phyloP scores from a whole-genome alignment of 2,113 vertebrate species.

The Ceratotherium simum region DNA sequence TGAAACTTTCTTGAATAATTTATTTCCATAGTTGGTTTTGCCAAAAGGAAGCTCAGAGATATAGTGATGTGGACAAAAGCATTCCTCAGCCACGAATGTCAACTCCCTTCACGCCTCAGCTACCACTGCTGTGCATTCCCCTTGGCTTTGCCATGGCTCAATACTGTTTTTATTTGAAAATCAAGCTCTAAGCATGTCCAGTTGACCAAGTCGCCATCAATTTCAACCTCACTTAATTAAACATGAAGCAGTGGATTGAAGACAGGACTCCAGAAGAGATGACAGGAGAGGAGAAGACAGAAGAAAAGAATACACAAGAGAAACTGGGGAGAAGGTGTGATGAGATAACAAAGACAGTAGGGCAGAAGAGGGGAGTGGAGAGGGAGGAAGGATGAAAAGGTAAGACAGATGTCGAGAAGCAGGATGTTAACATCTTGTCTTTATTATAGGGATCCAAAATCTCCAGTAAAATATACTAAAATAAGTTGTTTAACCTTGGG shows the following conservation, averaged over 20 bases:
- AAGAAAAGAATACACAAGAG: neutral
- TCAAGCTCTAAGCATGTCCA: neutral
- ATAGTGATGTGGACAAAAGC: no score
- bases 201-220: no score
- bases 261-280: neutral
- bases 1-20: neutral
- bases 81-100: accelerated
- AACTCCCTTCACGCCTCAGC: accelerated
- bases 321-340: neutral
- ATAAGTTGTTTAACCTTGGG: neutral
- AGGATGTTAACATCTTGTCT: accelerated
- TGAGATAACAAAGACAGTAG: neutral
- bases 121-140: accelerated
- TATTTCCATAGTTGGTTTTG: neutral
- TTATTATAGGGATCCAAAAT: accelerated
- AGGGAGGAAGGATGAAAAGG: accelerated
- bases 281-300: neutral
- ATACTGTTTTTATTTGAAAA: neutral
- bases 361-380: accelerated
- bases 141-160: accelerated
- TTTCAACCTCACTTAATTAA: neutral
- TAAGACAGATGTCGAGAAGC: neutral
- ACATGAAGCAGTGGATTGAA: neutral
- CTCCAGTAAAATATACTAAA: neutral
- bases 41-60: neutral